These are phyloP conservation scores for Andrena fulva DNA, from an alignment of 2,888 invertebrate genomes.

Conservation along the genomic window DNA sequence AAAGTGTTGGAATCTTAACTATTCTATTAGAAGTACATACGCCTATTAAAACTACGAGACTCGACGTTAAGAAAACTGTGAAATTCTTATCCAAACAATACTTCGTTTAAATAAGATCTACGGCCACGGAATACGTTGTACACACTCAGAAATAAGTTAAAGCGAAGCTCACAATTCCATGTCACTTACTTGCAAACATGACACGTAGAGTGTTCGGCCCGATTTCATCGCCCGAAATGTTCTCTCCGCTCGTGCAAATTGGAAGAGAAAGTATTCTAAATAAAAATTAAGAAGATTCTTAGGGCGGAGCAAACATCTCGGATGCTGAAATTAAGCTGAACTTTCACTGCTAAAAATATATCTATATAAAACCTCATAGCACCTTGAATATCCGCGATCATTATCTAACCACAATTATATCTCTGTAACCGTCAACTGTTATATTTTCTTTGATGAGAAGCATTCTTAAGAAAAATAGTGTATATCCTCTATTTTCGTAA, in stretches of 20 bases:
- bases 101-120: neutral
- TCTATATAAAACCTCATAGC: slow-evolving; percentile 22
- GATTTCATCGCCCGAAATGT: neutral
- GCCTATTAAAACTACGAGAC: neutral
- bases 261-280: neutral
- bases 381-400: slow-evolving; percentile 1
- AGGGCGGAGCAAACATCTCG: slow-evolving; percentile 1
- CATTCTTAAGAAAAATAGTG: slow-evolving; percentile 49
- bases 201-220: neutral
- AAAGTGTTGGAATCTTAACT: neutral
- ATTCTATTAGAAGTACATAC: too few species aligned
- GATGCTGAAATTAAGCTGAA: slow-evolving; percentile 7
- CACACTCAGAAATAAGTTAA: neutral
- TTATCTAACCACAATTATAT: slow-evolving; percentile 23
- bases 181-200: neutral
- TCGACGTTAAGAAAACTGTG: neutral
- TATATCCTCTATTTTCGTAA: slow-evolving; percentile 14
- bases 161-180: slow-evolving; percentile 1
- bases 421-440: slow-evolving; percentile 21
- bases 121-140: neutral
- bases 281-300: neutral
- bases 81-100: slow-evolving; percentile 7
- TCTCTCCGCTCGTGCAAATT: neutral
- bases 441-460: slow-evolving; percentile 18
- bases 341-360: slow-evolving; percentile 8